Evolutionary conservation across 2,797 vertebrate genomes (phyloP), one percentile per base, ranked within the genome.

Genomic region (Chrysocyon brachyurus): DNA sequence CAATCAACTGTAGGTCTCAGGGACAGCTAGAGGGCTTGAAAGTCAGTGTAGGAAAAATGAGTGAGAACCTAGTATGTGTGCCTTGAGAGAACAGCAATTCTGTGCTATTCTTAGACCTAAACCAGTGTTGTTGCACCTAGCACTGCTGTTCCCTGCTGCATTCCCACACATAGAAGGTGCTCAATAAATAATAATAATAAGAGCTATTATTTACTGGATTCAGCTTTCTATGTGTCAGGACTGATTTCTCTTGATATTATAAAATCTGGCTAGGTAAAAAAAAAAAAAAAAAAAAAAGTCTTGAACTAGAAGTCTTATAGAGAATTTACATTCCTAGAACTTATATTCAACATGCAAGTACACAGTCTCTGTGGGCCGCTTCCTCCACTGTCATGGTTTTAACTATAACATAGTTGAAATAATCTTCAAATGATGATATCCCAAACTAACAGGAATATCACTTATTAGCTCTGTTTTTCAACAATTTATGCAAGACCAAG

Each of bases 391-490:
- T 57, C n/a, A 36, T 40, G 28, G 22, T 46, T 96, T 57, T 87
- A 66, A 46, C 24, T 66, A 66, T 12, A 31, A 17, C 3, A 0
- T 36, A 68, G n/a, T 36, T 49, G 59, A 75, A 91, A 91, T 93
- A 83, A 78, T 1, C 17, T 84, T 36, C 26, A 59, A 28, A 84
- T n/a, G 16, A 21, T 86, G 91, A 79, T 17, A 21, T 52, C 3
- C 16, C 14, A n/a, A 87, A n/a, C 9, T 83, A 87, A 95, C 3
- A 40, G 21, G 63, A 90, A 52, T 10, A 70, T n/a, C 54, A 88
- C 28, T 56, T 88, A 77, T 26, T 33, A 85, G 19, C 19, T 92
- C 46, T 75, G 6, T 21, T 59, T 77, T 91, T 95, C 54, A 97
- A 94, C 87, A 78, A 81, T 64, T 61, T 52, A 33, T 22, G 49